These are phyloP conservation scores for Empis livida DNA, from an alignment of 2,888 invertebrate species.

Conservation along the genomic window DNA sequence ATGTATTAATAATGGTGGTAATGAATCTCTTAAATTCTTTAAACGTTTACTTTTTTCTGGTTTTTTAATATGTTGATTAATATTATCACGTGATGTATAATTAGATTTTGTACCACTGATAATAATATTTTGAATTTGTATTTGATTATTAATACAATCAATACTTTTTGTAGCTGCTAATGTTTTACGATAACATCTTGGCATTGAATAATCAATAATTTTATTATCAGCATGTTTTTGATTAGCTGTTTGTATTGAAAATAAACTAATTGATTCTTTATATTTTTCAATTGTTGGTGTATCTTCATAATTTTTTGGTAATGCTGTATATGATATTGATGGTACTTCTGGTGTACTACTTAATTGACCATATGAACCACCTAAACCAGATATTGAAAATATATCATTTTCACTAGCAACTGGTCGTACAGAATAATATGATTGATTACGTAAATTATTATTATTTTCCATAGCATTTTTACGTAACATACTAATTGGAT, in stretches of 20 bases:
- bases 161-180: conserved; percentile 29
- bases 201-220: conserved; percentile 45
- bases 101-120: conserved; percentile 14
- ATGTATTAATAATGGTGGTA: conserved; percentile 33
- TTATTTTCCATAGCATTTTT: too few relatives aligned
- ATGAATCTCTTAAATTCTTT: conserved; percentile 29
- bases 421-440: conserved; percentile 28
- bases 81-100: conserved; percentile 20
- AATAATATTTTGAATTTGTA: too few relatives aligned
- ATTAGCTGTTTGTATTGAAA: conserved; percentile 41
- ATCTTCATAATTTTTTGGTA: conserved; percentile 36
- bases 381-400: conserved; percentile 30
- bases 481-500: background rate
- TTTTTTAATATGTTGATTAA: conserved; percentile 21
- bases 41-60: conserved; percentile 33
- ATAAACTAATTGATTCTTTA: conserved; percentile 32
- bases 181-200: conserved; percentile 43
- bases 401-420: conserved; percentile 33
- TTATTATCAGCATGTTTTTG: conserved; percentile 34
- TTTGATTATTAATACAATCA: background rate
- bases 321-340: conserved; percentile 32
- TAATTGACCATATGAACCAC: conserved; percentile 23
- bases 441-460: conserved; percentile 23
- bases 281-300: conserved; percentile 36
- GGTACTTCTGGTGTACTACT: conserved; percentile 39